Evolutionary conservation across 1,140 invertebrate genomes (phyloP).

Genomic region (Aphelinus certus): DNA sequence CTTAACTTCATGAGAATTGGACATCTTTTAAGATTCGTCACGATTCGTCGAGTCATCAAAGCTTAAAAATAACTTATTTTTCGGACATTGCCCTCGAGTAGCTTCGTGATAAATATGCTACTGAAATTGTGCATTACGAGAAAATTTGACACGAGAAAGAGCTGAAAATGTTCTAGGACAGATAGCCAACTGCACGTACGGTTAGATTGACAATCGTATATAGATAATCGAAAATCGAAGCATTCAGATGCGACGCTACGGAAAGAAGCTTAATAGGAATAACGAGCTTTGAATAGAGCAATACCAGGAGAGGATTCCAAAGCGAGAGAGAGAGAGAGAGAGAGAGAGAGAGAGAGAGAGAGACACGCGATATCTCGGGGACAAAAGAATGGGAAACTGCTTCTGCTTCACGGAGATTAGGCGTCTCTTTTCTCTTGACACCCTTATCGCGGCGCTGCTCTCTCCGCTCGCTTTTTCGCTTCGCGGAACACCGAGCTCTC

Average conservation of each 20-base stretch:
- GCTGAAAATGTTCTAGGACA: background rate
- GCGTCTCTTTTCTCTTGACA: conserved; percentile 37
- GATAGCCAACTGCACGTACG: too few species aligned
- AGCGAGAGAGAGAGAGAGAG: background rate
- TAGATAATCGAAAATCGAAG: background rate
- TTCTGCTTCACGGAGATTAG: conserved; percentile 46
- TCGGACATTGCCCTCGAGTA: too few species aligned
- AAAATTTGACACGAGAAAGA: background rate
- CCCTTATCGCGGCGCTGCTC: conserved; percentile 34
- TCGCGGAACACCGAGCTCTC: background rate
- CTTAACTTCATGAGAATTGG: too few species aligned
- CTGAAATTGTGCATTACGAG: too few species aligned
- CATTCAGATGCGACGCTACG: background rate
- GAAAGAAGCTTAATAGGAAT: conserved; percentile 15
- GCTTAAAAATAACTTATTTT: too few species aligned
- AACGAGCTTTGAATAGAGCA: conserved; percentile 24
- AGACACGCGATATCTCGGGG: conserved; percentile 4
- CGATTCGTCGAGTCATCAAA: too few species aligned
- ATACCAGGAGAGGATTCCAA: conserved; percentile 10
- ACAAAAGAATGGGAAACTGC: conserved; percentile 14
- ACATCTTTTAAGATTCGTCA: too few species aligned
- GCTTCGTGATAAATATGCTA: too few species aligned
- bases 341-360: background rate
- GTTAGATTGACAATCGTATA: too few species aligned
- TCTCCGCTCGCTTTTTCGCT: conserved; percentile 19